A percentile compares a stretch with the other conserved stretches of the same genome.
Evolutionary conservation across 2,888 invertebrate genomes (phyloP).

Genomic region (Mythimna pallens): DNA sequence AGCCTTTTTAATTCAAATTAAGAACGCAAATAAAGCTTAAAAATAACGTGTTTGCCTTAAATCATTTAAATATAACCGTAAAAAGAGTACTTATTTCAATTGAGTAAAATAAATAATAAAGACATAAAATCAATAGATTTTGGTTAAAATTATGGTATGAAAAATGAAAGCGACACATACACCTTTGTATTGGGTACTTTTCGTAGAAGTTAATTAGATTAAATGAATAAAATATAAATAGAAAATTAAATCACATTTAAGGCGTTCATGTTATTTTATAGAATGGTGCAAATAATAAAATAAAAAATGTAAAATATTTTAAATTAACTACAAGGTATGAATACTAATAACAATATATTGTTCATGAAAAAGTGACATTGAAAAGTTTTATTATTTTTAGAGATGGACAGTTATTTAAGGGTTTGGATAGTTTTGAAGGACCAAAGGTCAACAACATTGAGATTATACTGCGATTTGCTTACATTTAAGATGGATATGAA

Average conservation of each 20-base stretch:
- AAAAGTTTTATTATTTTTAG: neutral
- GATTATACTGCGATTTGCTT: neutral
- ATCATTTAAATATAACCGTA: slow-evolving; percentile 1
- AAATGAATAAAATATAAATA: slow-evolving; percentile 1
- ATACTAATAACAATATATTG: neutral
- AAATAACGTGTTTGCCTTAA: slow-evolving; percentile 30
- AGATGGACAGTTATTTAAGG: neutral
- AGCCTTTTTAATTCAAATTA: slow-evolving; percentile 34
- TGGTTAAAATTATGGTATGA: neutral
- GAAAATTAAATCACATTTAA: slow-evolving; percentile 14
- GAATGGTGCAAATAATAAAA: slow-evolving; percentile 50
- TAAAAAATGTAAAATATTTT: slow-evolving; percentile 53
- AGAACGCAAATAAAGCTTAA: slow-evolving; percentile 28
- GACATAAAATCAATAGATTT: neutral
- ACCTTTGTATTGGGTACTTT: neutral
- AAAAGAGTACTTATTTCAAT: neutral
- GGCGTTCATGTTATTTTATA: slow-evolving; percentile 42
- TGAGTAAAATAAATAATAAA: neutral
- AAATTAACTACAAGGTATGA: slow-evolving; percentile 30
- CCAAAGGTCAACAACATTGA: slow-evolving; percentile 2
- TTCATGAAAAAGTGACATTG: neutral
- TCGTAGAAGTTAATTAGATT: neutral
- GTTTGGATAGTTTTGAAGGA: neutral
- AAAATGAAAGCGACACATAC: neutral
- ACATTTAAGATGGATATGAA: neutral